phyloP scores from a whole-genome alignment of 2,797 vertebrate genomes.

The Paratrypauchen microcephalus region DNA sequence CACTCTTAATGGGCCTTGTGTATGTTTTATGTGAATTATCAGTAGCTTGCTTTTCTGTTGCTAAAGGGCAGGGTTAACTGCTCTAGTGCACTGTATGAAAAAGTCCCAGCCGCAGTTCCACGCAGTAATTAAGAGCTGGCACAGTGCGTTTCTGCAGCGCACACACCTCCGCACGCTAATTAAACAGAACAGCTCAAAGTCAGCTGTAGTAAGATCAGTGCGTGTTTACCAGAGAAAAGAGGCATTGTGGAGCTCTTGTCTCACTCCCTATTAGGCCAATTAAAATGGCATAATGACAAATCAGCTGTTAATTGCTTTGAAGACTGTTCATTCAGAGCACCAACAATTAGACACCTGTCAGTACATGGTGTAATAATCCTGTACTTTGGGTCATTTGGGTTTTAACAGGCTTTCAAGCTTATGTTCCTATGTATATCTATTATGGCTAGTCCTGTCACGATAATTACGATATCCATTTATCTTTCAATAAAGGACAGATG shows the following conservation, averaged over 20 bases:
- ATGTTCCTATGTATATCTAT: not conserved
- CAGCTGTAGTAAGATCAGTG: constrained; percentile 40
- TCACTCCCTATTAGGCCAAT: constrained; percentile 51
- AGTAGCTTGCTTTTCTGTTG: constrained; percentile 37
- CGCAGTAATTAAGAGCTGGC: constrained; percentile 54
- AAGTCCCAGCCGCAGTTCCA: constrained; percentile 40
- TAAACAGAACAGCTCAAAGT: constrained; percentile 56
- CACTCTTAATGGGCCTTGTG: constrained; percentile 34
- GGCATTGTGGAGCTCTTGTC: constrained; percentile 37
- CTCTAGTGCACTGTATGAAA: constrained; percentile 35
- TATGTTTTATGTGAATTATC: constrained; percentile 40
- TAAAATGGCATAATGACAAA: constrained; percentile 54
- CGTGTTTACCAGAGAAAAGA: constrained; percentile 28
- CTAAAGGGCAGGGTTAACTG: constrained; percentile 50
- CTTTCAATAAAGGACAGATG: too few relatives aligned
- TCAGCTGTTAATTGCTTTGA: constrained; percentile 53
- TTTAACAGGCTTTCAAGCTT: not conserved
- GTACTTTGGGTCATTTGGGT: constrained; percentile 19
- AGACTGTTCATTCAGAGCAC: constrained; percentile 42
- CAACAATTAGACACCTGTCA: constrained; percentile 29
- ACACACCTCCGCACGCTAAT: constrained; percentile 36
- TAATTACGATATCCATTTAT: too few relatives aligned
- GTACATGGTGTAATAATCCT: constrained; percentile 20
- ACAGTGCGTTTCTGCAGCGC: constrained; percentile 25
- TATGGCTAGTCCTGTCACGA: too few relatives aligned